phyloP scores from a whole-genome alignment of 2,797 vertebrate genomes.

The Silurus aristotelis region DNA sequence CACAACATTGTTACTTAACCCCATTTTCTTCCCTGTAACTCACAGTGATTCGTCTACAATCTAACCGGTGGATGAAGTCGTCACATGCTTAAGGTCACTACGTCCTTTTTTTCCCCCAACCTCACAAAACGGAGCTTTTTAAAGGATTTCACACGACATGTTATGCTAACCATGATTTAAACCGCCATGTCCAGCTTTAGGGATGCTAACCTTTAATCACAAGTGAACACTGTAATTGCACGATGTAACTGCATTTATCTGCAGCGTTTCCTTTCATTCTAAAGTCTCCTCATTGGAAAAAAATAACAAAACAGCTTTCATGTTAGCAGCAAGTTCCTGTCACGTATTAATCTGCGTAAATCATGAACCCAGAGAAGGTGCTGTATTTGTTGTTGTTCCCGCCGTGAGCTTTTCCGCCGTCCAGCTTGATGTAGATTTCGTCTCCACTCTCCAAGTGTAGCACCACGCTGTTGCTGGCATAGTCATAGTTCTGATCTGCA shows the following conservation, averaged over 20 bases:
- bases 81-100: neutral
- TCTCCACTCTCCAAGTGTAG: slow-evolving; percentile 95
- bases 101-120: neutral
- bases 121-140: neutral
- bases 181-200: slow-evolving; percentile 9
- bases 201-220: slow-evolving; percentile 4
- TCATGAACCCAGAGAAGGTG: slow-evolving; percentile 99
- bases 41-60: slow-evolving; percentile 29
- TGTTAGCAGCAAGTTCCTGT: neutral
- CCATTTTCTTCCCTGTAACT: neutral
- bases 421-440: slow-evolving; percentile 97
- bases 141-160: neutral
- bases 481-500: slow-evolving; percentile 99
- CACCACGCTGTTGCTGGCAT: slow-evolving; percentile 96
- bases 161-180: neutral
- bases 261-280: neutral
- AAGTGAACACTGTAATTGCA: neutral
- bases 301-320: neutral
- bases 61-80: slow-evolving; percentile 6
- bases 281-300: neutral
- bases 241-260: slow-evolving; percentile 9
- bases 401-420: slow-evolving; percentile 96
- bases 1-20: neutral
- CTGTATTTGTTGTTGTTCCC: slow-evolving; percentile 99
- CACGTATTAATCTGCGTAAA: slow-evolving; percentile 90